Evolutionary conservation across 92 coral and sea anemone genomes (phyloP), one percentile per base, ranked within the genome.

Genomic region (Parazoanthus darwini): DNA sequence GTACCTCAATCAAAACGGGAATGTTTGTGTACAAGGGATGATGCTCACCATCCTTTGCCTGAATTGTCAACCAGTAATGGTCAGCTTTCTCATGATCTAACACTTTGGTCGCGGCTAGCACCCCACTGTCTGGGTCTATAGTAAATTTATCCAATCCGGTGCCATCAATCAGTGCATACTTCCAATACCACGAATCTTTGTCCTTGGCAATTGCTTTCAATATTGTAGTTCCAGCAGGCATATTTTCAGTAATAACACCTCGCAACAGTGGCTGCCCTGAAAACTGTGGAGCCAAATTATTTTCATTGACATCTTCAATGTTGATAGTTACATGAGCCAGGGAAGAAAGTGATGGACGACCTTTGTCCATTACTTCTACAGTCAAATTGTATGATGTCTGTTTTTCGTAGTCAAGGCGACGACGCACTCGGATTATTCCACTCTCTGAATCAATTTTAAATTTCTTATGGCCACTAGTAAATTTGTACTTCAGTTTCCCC

Each of bases 141-240:
- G 90, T 81, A 90, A 97, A 97, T 92, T 89, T 94, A 82, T 96
- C 96, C 46, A 97, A 88, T 29, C 98, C 99, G 33, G 99, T 95
- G n/a, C 99, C 99, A 87, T 97, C 99, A 89, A 97, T 93, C n/a
- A 97, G 92, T 7, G 96, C 91, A 86, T 91, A 95, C 44, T 92
- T 91, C 51, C 91, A 43, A 83, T 89, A 93, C 98, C 98, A 94
- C 0, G 95, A 91, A 67, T 94, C 93, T 0, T 65, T 54, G 79
- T 94, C 96, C 26, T 88, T 73, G 18, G 94, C 95, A 56, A 76
- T 75, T 16, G 90, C 78, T 63, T 82, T 80, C 20, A 91, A 67
- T 68, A 97, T 95, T 68, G 74, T 79, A 5, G 94, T 90, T 65
- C 94, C 96, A 50, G 89, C 79, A 0, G 95, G 90, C 46, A 70